phyloP scores from a whole-genome alignment of 2,797 vertebrate species.

The Erithacus rubecula region DNA sequence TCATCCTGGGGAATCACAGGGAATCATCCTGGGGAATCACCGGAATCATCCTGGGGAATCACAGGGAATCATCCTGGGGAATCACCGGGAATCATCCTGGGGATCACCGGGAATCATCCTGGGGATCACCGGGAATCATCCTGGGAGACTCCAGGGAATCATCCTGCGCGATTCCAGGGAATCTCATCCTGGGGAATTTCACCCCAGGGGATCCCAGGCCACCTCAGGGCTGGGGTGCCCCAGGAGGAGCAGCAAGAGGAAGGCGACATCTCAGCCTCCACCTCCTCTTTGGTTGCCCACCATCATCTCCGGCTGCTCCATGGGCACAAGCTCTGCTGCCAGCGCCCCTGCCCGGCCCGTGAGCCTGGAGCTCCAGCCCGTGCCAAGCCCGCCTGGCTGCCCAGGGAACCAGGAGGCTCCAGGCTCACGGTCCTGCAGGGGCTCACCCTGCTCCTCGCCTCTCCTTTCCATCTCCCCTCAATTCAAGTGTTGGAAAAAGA shows the following conservation, averaged over 20 bases:
- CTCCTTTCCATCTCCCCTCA: not conserved
- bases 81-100: no score
- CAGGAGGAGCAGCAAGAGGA: not conserved
- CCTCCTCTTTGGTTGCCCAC: not conserved
- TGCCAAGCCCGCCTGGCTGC: not conserved
- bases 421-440: not conserved
- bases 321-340: not conserved
- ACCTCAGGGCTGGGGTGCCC: not conserved
- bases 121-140: not conserved
- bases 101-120: no score
- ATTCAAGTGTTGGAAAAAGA: not conserved
- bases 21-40: no score
- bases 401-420: not conserved
- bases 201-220: not conserved
- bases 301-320: rapidly evolving
- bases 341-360: rapidly evolving
- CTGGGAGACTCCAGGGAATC: rapidly evolving
- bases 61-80: no score
- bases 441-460: not conserved
- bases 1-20: no score
- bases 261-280: not conserved
- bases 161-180: not conserved
- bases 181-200: rapidly evolving
- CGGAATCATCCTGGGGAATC: no score
- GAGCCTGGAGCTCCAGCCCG: not conserved